Percentiles rank a stretch among this genome's conserved stretches.
Conservation (phyloP, 2,797 vertebrate species). For the Sciaenops ocellatus region DNA sequence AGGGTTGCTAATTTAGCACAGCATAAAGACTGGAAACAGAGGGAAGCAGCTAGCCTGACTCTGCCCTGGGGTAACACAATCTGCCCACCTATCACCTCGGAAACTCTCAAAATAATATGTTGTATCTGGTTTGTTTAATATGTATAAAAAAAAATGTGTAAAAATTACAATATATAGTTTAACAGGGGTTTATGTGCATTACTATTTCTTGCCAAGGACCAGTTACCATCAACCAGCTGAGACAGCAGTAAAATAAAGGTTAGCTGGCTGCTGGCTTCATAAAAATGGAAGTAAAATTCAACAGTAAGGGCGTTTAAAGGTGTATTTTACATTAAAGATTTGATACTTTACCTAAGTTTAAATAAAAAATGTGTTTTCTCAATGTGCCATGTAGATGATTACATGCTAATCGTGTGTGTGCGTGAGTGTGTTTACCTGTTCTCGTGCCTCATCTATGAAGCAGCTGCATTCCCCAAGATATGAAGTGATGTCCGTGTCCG, state of each 20-base stretch:
- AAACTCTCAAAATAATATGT: neutral
- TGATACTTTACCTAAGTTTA: no score
- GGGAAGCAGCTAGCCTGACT: neutral
- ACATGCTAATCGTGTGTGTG: slow-evolving; percentile 10
- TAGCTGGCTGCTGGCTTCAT: no score
- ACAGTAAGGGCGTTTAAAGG: no score
- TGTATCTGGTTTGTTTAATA: neutral
- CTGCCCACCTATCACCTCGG: neutral
- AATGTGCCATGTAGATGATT: no score
- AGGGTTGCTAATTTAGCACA: neutral
- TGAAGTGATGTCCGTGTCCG: slow-evolving; percentile 90
- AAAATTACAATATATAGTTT: neutral
- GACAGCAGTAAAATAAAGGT: neutral
- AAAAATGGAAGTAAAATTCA: no score
- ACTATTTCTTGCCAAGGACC: neutral
- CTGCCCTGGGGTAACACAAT: neutral
- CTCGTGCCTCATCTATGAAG: slow-evolving; percentile 90
- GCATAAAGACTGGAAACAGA: neutral
- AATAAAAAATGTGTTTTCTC: no score
- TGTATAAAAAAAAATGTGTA: neutral
- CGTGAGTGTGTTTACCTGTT: slow-evolving; percentile 81
- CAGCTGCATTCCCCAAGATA: slow-evolving; percentile 91
- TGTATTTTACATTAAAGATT: no score
- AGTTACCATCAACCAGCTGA: neutral
- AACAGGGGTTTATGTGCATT: neutral